These are phyloP conservation scores for Ips nitidus DNA, from an alignment of 1,140 invertebrate species.

Conservation along the genomic window DNA sequence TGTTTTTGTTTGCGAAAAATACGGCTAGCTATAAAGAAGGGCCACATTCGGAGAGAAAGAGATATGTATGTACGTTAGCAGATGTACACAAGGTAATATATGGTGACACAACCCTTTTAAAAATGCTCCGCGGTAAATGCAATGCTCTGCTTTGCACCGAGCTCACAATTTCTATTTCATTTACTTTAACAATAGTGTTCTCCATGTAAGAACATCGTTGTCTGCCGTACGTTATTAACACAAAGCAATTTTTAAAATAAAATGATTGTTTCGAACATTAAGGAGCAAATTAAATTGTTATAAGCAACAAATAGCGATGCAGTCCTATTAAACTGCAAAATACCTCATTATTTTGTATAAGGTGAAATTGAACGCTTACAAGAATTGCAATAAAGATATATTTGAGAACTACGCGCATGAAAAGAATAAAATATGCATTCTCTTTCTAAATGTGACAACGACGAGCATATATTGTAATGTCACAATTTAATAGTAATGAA, in stretches of 20 bases:
- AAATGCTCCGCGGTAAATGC: constrained; percentile 19
- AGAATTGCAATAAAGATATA: too few relatives aligned
- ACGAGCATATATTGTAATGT: constrained; percentile 5
- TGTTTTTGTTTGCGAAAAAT: constrained; percentile 27
- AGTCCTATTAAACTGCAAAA: too few relatives aligned
- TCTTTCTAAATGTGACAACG: too few relatives aligned
- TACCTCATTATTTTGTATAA: too few relatives aligned
- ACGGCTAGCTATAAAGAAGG: constrained; percentile 21
- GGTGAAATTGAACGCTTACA: too few relatives aligned
- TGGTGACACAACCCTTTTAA: constrained; percentile 32
- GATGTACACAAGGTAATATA: constrained; percentile 32
- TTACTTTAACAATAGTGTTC: constrained; percentile 21
- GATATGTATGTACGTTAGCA: constrained; percentile 27
- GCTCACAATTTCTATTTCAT: constrained; percentile 28
- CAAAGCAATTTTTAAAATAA: too few relatives aligned
- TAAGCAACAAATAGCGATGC: too few relatives aligned
- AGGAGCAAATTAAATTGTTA: too few relatives aligned
- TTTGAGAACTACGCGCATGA: too few relatives aligned
- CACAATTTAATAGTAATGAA: constrained; percentile 16
- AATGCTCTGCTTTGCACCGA: constrained; percentile 20
- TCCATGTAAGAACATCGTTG: constrained; percentile 1
- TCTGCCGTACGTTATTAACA: neutral
- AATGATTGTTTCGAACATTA: too few relatives aligned
- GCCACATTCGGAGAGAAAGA: constrained; percentile 22
- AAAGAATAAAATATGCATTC: too few relatives aligned